These are phyloP conservation scores for Drosophila ambigua DNA, from an alignment of 1,140 invertebrate genomes.

Conservation along the genomic window DNA sequence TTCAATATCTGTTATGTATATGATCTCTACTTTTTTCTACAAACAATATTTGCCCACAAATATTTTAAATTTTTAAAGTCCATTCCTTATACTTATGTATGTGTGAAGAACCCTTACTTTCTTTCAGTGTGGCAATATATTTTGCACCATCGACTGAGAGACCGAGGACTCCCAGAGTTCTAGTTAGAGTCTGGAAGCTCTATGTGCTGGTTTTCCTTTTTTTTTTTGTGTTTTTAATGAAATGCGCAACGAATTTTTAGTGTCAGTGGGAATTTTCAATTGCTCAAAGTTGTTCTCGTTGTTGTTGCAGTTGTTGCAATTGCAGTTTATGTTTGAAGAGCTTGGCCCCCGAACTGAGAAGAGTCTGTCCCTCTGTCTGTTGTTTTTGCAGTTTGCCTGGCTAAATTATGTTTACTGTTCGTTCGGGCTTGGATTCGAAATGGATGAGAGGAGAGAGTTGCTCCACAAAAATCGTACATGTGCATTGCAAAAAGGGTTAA, in stretches of 20 bases:
- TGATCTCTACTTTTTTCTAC: no score
- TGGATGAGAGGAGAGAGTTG: constrained; percentile 3
- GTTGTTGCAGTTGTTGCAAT: constrained; percentile 40
- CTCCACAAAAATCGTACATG: background rate
- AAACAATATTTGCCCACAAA: no score
- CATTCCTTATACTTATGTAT: no score
- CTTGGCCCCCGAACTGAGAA: constrained; percentile 20
- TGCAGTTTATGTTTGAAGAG: constrained; percentile 58
- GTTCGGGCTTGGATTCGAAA: constrained; percentile 3
- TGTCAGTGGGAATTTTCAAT: constrained; percentile 71
- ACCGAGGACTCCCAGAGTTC: no score
- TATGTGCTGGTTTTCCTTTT: background rate
- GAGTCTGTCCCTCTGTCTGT: constrained; percentile 5
- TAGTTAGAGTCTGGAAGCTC: constrained; percentile 14
- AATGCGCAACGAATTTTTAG: constrained; percentile 75
- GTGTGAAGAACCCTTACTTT: background rate
- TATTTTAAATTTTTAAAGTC: no score
- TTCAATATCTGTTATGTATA: no score
- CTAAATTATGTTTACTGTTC: constrained; percentile 57
- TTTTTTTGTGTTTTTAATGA: constrained; percentile 54
- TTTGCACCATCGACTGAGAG: constrained; percentile 25
- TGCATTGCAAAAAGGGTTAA: no score
- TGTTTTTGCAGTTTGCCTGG: constrained; percentile 47
- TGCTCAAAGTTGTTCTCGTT: constrained; percentile 57
- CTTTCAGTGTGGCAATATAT: constrained; percentile 34